A percentile compares a stretch with the other conserved stretches of the same genome.
Evolutionary conservation across 2,797 vertebrate species (phyloP).

Genomic region (Urocyon cinereoargenteus): DNA sequence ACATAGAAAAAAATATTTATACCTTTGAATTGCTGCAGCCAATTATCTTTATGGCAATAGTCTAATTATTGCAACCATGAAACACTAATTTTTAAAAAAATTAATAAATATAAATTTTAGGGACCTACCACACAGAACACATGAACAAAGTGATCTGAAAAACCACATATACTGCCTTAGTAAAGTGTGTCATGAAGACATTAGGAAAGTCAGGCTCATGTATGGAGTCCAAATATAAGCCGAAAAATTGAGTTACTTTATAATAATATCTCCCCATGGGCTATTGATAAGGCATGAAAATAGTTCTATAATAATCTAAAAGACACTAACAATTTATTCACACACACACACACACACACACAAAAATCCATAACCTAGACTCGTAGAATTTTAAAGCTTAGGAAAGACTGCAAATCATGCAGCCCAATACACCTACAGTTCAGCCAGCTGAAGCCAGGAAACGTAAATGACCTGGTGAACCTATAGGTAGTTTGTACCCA

Average conservation of each 20-base stretch:
- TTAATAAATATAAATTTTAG: conserved; percentile 30
- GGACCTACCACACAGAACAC: background rate
- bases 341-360: background rate
- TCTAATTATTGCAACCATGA: background rate
- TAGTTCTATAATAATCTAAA: conserved; percentile 19
- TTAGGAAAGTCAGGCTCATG: background rate
- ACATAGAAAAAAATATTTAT: background rate
- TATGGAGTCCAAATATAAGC: background rate
- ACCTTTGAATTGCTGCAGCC: background rate
- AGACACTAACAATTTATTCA: background rate
- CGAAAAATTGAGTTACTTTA: background rate
- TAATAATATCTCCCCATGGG: background rate
- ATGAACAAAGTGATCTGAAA: background rate
- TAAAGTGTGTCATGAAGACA: background rate
- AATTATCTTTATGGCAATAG: background rate
- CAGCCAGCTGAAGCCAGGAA: background rate
- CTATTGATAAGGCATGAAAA: background rate
- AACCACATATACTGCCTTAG: background rate
- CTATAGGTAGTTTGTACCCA: background rate
- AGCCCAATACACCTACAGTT: background rate
- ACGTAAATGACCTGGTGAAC: background rate
- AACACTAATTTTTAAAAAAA: background rate
- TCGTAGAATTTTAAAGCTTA: background rate
- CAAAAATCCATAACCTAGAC: background rate
- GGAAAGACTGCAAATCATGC: background rate